Conservation (phyloP, 2,797 vertebrate species). For the Buceros bicornis region DNA sequence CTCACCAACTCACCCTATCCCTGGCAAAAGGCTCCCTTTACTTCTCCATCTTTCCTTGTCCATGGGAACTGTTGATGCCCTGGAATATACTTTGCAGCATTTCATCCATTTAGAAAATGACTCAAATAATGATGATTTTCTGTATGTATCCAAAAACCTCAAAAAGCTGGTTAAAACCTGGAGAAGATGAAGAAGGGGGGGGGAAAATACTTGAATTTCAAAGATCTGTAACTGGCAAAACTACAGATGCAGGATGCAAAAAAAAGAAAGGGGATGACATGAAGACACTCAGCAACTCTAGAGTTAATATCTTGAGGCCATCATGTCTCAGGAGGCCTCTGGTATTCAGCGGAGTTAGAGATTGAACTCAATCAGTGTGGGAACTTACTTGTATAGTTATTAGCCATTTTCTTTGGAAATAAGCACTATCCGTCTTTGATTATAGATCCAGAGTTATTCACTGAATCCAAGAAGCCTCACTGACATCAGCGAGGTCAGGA, state of each 20-base stretch:
- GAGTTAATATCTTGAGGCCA: neutral
- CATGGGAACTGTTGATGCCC: neutral
- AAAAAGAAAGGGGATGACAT: neutral
- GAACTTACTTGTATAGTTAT: neutral
- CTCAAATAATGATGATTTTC: neutral
- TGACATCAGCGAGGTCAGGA: conserved; percentile 25
- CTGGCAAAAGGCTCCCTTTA: neutral
- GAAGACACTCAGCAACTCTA: neutral
- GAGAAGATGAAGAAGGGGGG: neutral
- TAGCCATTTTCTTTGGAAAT: neutral
- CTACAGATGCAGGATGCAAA: neutral
- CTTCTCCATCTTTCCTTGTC: neutral
- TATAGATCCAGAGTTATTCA: conserved; percentile 33
- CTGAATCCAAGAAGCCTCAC: conserved; percentile 22
- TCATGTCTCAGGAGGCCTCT: neutral
- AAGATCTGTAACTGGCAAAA: neutral
- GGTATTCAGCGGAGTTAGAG: neutral
- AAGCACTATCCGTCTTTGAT: neutral
- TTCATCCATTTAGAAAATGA: neutral
- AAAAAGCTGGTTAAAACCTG: neutral
- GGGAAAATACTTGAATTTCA: neutral
- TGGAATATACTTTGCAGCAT: neutral
- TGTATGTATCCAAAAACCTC: neutral
- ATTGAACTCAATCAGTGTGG: neutral
- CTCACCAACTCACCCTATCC: neutral